Percentiles rank a stretch among this genome's conserved stretches.
Conservation (phyloP, 2,113 vertebrate species). For the pig (Sus scrofa) region DNA sequence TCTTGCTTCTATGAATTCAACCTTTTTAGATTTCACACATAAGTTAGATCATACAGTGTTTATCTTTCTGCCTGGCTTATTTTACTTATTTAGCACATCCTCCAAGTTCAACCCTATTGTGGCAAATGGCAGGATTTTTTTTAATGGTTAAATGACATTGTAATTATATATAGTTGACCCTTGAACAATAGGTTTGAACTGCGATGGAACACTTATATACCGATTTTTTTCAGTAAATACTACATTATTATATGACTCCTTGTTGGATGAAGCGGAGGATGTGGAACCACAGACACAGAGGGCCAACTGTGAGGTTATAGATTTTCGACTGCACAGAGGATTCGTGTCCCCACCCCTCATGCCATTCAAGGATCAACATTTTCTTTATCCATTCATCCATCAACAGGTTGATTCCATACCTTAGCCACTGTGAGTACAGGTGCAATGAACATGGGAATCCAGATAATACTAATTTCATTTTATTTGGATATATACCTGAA, state of each 20-base stretch:
- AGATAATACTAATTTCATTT: neutral
- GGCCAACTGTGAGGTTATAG: neutral
- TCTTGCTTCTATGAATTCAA: neutral
- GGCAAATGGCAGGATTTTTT: neutral
- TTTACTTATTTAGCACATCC: neutral
- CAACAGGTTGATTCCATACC: neutral
- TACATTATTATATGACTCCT: neutral
- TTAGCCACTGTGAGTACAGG: neutral
- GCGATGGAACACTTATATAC: neutral
- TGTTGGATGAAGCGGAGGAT: neutral
- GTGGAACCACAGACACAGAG: neutral
- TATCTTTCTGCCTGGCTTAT: neutral
- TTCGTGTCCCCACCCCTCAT: neutral
- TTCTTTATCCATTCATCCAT: neutral
- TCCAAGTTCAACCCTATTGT: neutral
- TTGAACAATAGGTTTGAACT: neutral
- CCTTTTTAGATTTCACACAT: neutral
- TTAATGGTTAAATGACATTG: neutral
- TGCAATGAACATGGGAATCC: neutral
- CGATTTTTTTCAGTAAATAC: neutral
- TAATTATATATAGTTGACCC: neutral
- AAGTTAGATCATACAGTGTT: neutral
- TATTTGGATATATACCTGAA: neutral
- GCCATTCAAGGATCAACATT: neutral
- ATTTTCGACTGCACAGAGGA: neutral